A percentile compares a stretch with the other conserved stretches of the same genome.
phyloP scores from a whole-genome alignment of 2,888 invertebrate species.

The Colostygia pectinataria region DNA sequence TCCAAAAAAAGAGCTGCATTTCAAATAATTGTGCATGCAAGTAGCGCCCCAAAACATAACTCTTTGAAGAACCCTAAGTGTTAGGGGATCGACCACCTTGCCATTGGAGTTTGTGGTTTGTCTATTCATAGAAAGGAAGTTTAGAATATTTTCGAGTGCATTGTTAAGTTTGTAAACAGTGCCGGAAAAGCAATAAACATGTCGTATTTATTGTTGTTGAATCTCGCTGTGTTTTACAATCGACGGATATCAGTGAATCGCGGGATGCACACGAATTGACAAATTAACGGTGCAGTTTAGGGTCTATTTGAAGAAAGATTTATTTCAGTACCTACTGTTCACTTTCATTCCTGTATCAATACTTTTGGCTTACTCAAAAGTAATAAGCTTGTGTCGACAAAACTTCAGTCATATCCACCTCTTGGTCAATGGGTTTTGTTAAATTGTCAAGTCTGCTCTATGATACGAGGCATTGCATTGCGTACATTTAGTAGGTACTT shows the following conservation, averaged over 20 bases:
- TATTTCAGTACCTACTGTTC: not conserved
- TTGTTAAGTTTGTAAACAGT: constrained; percentile 27
- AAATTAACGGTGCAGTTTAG: constrained; percentile 26
- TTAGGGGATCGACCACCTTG: not conserved
- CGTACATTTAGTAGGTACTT: too few species aligned
- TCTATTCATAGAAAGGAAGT: constrained; percentile 20
- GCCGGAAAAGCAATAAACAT: constrained; percentile 48
- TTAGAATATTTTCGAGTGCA: constrained; percentile 26
- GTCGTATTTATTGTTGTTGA: constrained; percentile 37
- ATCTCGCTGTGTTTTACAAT: constrained; percentile 41
- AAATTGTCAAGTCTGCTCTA: too few species aligned
- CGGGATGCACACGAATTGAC: constrained; percentile 30
- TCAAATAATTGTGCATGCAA: constrained; percentile 37
- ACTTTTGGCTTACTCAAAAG: not conserved
- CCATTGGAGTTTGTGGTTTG: constrained; percentile 11
- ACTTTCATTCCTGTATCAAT: constrained; percentile 1
- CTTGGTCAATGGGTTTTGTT: too few species aligned
- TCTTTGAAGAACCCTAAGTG: constrained; percentile 5
- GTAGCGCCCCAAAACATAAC: constrained; percentile 36
- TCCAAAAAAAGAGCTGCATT: constrained; percentile 34
- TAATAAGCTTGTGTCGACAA: too few species aligned
- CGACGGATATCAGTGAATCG: constrained; percentile 39
- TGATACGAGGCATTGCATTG: too few species aligned
- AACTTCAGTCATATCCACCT: too few species aligned
- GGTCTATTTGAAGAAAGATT: not conserved